Base-by-base conservation (phyloP, 2,797 vertebrate genomes). In the Premnoplex brunnescens region DNA sequence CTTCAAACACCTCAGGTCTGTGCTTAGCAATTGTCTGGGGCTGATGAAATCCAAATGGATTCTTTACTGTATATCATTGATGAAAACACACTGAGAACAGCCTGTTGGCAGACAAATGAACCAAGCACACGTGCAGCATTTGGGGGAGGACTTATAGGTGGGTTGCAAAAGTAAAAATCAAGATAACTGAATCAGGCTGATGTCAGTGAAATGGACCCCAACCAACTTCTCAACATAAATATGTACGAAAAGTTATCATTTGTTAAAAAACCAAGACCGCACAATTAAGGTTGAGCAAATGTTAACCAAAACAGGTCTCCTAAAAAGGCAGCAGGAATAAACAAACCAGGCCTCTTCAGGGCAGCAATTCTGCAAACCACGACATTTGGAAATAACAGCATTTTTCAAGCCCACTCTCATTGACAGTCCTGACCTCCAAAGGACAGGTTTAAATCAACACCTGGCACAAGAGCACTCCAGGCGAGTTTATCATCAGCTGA, bases 381-480 rank as follows among this genome's bases (percentile, higher is more conserved):
- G 2, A 14, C 36, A 5, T 30, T 21, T 37, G 30, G 26, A 43
- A 91, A 46, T 7, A 60, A 32, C 34, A 58, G 69, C 7, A 24
- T 39, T 73, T 67, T 23, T 19, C 79, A 34, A 63, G 23, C 10
- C 52, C 49, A 2, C 32, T 9, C 58, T 32, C 7, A 1, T 17
- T 30, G 59, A 7, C 54, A 84, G 62, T 5, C 71, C 74, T 72
- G 84, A 88, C 75, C 69, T 91, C 78, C 81, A 34, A 41, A 75
- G 79, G 76, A 87, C 72, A 87, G 67, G 71, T 37, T 78, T 67
- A 85, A 78, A 92, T 48, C 87, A 95, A 85, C 19, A 86, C 76
- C 73, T 32, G 46, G 46, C 88, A 85, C 51, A 68, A 80, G 84
- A 16, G 44, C 26, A 32, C 76, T 92, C 59, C 18, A 41, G 37